phyloP scores from a whole-genome alignment of 2,797 vertebrate species.

The Onychomys leucogaster region DNA sequence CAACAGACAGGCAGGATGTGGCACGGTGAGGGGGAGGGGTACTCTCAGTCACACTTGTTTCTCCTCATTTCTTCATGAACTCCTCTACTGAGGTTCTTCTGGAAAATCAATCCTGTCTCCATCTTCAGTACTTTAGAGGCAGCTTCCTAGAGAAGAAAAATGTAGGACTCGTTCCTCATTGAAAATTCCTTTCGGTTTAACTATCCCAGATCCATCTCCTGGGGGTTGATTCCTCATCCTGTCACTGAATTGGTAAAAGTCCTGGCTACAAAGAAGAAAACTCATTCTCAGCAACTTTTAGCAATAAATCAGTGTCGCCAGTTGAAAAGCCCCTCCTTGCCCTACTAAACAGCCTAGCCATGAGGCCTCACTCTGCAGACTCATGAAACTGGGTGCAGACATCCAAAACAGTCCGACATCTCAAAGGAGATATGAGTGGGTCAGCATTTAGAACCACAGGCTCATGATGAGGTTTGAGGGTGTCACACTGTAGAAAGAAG shows the following conservation, averaged over 20 bases:
- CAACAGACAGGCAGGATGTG: neutral
- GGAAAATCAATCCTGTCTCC: neutral
- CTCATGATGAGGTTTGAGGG: neutral
- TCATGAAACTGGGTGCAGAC: neutral
- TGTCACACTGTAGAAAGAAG: neutral
- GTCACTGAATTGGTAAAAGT: neutral
- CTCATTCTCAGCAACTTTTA: neutral
- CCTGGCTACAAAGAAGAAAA: slow-evolving; percentile 12
- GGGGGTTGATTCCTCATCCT: neutral
- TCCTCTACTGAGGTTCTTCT: neutral
- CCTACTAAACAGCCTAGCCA: neutral
- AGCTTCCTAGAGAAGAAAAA: neutral
- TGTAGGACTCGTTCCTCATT: neutral
- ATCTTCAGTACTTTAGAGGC: slow-evolving; percentile 5
- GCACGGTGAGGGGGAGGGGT: neutral
- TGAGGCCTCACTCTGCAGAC: neutral
- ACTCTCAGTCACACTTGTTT: neutral
- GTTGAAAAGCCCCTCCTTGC: neutral
- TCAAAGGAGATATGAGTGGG: neutral
- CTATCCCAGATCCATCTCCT: neutral
- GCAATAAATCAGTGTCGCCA: neutral
- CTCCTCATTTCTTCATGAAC: neutral
- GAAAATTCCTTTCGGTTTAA: slow-evolving; percentile 22
- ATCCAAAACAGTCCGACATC: neutral
- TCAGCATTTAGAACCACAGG: neutral